A percentile compares a stretch with the other conserved stretches of the same genome.
phyloP scores from a whole-genome alignment of 2,888 invertebrate species.

The Hipparchia sbordonii region DNA sequence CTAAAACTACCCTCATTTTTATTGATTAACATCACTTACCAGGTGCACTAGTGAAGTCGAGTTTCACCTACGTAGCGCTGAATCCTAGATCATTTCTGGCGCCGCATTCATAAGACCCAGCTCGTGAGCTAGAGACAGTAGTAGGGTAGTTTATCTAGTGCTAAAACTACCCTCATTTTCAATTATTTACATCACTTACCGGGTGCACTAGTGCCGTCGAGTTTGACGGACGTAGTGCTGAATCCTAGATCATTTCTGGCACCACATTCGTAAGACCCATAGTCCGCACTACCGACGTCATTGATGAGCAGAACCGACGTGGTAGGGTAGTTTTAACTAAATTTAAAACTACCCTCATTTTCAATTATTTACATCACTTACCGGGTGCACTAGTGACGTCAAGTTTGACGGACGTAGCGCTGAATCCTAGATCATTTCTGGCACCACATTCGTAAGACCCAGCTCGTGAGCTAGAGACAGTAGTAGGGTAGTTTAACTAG shows the following conservation, averaged over 20 bases:
- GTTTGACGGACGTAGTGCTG: conserved; percentile 89
- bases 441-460: conserved; percentile 95
- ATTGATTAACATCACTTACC: conserved; percentile 59
- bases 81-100: conserved; percentile 94
- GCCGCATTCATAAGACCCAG: conserved; percentile 94
- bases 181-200: conserved; percentile 59
- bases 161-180: too few species aligned
- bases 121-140: too few species aligned
- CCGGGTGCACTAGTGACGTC: conserved; percentile 94
- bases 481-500: conserved; percentile 56
- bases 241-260: conserved; percentile 94
- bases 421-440: conserved; percentile 92
- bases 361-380: conserved; percentile 43
- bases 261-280: conserved; percentile 94
- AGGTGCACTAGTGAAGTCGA: conserved; percentile 94
- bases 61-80: conserved; percentile 89
- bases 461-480: too few species aligned
- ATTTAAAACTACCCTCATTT: too few species aligned
- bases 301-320: conserved; percentile 91
- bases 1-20: too few species aligned
- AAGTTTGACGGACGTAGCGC: conserved; percentile 90
- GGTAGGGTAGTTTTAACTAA: conserved; percentile 6
- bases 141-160: too few species aligned
- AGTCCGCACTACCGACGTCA: conserved; percentile 92
- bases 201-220: conserved; percentile 94